Percentiles rank a stretch among this genome's conserved stretches.
Conservation (phyloP, 2,113 vertebrate genomes). For the Platichthys stellatus region DNA sequence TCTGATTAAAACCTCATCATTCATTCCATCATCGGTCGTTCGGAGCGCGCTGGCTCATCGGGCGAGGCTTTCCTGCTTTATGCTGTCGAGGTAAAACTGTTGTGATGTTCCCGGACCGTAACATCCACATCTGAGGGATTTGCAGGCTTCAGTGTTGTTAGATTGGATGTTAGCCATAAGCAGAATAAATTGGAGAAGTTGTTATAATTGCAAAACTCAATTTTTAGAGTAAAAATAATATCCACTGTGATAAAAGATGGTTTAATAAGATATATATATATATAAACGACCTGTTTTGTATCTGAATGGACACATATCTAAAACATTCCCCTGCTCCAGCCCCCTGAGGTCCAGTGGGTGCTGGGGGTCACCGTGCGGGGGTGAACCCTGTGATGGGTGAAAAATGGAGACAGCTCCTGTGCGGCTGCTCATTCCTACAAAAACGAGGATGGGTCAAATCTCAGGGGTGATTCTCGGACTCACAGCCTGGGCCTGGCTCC, state of each 20-base stretch:
- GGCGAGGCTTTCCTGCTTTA: neutral
- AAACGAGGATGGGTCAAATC: constrained; percentile 49
- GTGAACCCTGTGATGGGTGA: too few relatives aligned
- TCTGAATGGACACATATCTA: neutral
- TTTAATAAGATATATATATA: too few relatives aligned
- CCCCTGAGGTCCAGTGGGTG: constrained; percentile 2
- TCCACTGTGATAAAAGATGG: neutral
- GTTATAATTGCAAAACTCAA: neutral
- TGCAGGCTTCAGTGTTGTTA: neutral
- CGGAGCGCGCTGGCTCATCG: neutral
- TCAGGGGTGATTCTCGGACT: constrained; percentile 55
- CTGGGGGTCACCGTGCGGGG: neutral
- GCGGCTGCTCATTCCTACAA: constrained; percentile 31
- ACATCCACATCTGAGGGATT: constrained; percentile 23
- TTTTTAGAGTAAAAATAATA: neutral
- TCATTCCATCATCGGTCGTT: constrained; percentile 35
- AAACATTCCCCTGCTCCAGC: neutral
- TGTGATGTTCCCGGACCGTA: constrained; percentile 1
- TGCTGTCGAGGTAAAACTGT: constrained; percentile 45
- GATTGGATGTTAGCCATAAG: neutral
- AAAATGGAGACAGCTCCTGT: constrained; percentile 14
- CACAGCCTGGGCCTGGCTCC: constrained; percentile 28
- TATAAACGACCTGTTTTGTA: neutral
- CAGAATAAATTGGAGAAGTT: neutral
- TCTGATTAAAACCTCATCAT: constrained; percentile 61